These are phyloP conservation scores for Brenthis daphne DNA, from an alignment of 2,888 invertebrate genomes.

Conservation along the genomic window DNA sequence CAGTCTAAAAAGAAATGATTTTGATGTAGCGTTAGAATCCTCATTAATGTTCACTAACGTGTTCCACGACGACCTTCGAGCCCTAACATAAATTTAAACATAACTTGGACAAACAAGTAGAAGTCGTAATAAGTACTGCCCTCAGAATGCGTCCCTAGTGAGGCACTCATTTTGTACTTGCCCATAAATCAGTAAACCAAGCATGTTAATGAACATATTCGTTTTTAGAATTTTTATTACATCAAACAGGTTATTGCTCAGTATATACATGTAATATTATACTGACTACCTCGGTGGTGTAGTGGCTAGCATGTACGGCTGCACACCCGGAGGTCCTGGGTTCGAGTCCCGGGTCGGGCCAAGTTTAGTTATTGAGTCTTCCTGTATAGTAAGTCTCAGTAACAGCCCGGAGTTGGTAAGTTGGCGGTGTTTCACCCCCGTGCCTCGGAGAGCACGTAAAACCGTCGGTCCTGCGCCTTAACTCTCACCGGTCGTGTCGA, in stretches of 20 bases:
- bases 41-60: slow-evolving; percentile 73
- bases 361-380: no score
- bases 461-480: no score
- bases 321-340: no score
- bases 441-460: no score
- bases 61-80: slow-evolving; percentile 63
- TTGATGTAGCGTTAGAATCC: slow-evolving; percentile 46
- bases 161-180: slow-evolving; percentile 54
- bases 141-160: slow-evolving; percentile 69
- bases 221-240: slow-evolving; percentile 9
- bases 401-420: no score
- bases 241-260: not conserved
- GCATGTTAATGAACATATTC: slow-evolving; percentile 19
- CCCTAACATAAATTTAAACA: slow-evolving; percentile 73
- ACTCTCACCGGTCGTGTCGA: no score
- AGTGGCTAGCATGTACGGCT: no score
- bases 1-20: slow-evolving; percentile 20
- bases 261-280: no score
- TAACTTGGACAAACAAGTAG: slow-evolving; percentile 72
- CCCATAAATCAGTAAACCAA: slow-evolving; percentile 52
- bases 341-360: no score
- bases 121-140: slow-evolving; percentile 71
- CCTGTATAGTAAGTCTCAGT: no score
- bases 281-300: no score
- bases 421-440: no score